These are phyloP conservation scores for Anniella stebbinsi DNA, from an alignment of 2,797 vertebrate species.

Conservation along the genomic window DNA sequence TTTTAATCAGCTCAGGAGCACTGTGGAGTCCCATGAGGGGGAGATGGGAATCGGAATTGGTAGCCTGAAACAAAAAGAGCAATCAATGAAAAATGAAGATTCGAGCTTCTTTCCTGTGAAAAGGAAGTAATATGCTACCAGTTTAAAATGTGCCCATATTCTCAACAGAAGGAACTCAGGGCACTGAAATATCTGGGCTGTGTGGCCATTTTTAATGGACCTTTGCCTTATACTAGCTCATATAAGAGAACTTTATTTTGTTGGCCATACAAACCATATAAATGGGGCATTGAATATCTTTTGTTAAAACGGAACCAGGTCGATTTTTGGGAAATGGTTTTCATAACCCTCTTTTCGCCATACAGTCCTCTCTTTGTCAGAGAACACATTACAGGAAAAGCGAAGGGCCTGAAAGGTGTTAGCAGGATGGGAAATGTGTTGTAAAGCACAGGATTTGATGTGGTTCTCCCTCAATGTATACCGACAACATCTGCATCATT, in stretches of 20 bases:
- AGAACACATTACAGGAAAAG: fast-evolving
- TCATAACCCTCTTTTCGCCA: neutral
- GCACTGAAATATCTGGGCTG: neutral
- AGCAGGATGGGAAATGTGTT: neutral
- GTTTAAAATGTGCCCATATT: conserved; percentile 11
- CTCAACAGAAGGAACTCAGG: neutral
- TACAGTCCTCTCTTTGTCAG: fast-evolving
- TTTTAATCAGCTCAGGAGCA: conserved; percentile 27
- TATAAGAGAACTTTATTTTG: neutral
- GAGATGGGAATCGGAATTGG: neutral
- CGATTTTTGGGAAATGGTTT: neutral
- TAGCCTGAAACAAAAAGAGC: conserved; percentile 34
- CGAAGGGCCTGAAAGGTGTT: fast-evolving
- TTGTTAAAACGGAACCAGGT: conserved; percentile 17
- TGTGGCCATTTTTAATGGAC: neutral
- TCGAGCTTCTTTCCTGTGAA: neutral
- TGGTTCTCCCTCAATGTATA: neutral
- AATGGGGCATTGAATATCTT: neutral
- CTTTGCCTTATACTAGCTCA: fast-evolving
- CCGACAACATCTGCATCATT: neutral
- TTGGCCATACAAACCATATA: neutral
- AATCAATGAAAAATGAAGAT: neutral
- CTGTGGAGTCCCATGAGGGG: neutral
- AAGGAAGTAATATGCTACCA: conserved; percentile 28
- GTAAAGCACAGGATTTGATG: neutral